Evolutionary conservation across 2,888 invertebrate species (phyloP).

Genomic region (Ophioninae sp.): DNA sequence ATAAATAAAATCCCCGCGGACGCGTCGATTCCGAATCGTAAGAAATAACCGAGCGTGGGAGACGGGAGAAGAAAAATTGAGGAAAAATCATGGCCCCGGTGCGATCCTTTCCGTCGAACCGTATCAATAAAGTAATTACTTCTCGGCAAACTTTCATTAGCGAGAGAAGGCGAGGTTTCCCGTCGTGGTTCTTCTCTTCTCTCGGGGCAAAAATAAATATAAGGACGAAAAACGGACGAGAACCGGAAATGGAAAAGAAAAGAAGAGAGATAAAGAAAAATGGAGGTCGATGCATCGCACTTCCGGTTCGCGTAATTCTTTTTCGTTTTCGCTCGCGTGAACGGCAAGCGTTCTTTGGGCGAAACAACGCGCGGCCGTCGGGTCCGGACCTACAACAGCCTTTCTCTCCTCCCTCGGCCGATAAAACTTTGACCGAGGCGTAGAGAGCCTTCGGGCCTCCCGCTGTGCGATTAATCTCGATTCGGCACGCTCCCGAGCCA

Average conservation of each 20-base stretch:
- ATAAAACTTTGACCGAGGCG: conserved; percentile 31
- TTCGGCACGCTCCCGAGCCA: conserved; percentile 47
- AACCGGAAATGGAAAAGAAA: conserved; percentile 34
- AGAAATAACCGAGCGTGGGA: conserved; percentile 36
- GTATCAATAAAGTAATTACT: conserved; percentile 80
- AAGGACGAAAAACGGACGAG: conserved; percentile 6
- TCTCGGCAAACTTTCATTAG: conserved; percentile 76
- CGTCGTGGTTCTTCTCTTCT: conserved; percentile 52
- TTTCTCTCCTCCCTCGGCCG: conserved; percentile 13
- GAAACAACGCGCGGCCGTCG: conserved; percentile 44
- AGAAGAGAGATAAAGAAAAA: conserved; percentile 5
- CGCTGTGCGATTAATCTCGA: conserved; percentile 55
- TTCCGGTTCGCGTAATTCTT: conserved; percentile 75
- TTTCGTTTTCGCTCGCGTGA: conserved; percentile 62
- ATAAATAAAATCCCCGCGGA: conserved; percentile 75
- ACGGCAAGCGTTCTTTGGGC: conserved; percentile 31
- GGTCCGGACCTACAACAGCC: conserved; percentile 29
- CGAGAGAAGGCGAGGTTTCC: conserved; percentile 67
- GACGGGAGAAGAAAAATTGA: conserved; percentile 70
- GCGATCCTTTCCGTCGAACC: conserved; percentile 62
- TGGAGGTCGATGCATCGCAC: conserved; percentile 68
- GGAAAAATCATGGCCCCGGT: conserved; percentile 74
- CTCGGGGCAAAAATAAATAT: conserved; percentile 15
- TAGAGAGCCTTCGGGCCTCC: conserved; percentile 36
- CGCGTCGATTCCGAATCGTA: conserved; percentile 20